phyloP scores from a whole-genome alignment of 2,797 vertebrate genomes.

The Pogonophryne albipinna region DNA sequence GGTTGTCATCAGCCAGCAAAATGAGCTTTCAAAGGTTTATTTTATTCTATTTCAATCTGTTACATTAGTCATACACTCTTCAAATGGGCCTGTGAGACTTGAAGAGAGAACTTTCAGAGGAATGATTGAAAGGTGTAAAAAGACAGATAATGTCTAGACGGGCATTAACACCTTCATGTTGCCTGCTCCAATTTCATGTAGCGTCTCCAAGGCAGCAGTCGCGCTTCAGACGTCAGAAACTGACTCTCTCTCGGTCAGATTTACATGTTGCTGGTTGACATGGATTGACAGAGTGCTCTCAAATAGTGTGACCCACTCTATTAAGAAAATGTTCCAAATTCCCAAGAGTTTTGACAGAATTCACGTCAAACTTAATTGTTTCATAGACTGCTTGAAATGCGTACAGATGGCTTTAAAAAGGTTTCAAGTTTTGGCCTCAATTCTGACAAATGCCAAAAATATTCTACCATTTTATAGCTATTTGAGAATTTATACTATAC shows the following conservation, averaged over 20 bases:
- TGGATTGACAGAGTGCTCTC: not conserved
- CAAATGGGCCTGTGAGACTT: conserved; percentile 28
- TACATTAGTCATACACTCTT: conserved; percentile 36
- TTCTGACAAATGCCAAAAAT: not conserved
- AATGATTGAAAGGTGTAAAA: conserved; percentile 41
- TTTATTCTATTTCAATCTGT: conserved; percentile 50
- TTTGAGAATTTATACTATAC: not conserved
- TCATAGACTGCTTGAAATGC: not conserved
- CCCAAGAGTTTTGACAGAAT: conserved; percentile 1
- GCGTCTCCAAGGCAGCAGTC: conserved; percentile 19
- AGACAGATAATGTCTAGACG: conserved; percentile 22
- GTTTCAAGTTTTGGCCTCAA: not conserved
- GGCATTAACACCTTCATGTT: conserved; percentile 29
- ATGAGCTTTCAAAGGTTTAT: conserved; percentile 5
- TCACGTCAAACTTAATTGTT: not conserved
- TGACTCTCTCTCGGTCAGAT: not conserved
- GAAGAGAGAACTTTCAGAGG: conserved; percentile 20
- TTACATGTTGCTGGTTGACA: conserved; percentile 2
- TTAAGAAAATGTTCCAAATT: not conserved
- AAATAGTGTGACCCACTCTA: not conserved
- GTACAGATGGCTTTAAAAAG: not conserved
- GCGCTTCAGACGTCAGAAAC: conserved; percentile 10
- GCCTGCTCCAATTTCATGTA: conserved; percentile 33
- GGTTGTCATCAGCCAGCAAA: conserved; percentile 10
- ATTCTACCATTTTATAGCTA: not conserved